Conservation (phyloP, 2,888 invertebrate species). For the Balanococcus diminutus region DNA sequence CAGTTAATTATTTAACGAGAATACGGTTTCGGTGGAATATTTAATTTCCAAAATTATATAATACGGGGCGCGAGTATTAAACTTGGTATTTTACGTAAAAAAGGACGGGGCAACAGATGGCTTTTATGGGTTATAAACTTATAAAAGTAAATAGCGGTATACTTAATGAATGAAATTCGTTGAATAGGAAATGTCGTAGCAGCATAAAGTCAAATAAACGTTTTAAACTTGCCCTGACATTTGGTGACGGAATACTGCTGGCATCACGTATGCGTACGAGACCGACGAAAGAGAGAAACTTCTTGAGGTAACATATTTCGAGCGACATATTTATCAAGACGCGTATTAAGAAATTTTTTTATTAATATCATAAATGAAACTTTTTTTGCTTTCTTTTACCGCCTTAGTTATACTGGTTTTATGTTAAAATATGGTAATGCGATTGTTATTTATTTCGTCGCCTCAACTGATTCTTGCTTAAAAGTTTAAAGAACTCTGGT, state of each 20-base stretch:
- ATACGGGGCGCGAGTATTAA: not conserved
- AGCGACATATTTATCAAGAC: slow-evolving; percentile 16
- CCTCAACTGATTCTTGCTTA: slow-evolving; percentile 37
- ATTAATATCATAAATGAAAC: slow-evolving; percentile 41
- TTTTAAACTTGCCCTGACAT: not conserved
- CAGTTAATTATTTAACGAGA: not conserved
- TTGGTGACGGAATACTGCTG: not conserved
- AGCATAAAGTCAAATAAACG: not conserved
- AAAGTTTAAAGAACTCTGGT: slow-evolving; percentile 12
- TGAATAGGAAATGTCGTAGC: not conserved
- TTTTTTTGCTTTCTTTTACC: not conserved
- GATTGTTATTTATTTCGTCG: slow-evolving; percentile 41
- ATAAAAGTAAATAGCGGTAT: slow-evolving; percentile 8
- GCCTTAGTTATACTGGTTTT: not conserved
- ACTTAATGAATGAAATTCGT: not conserved
- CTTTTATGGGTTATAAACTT: not conserved
- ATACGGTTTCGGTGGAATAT: not conserved
- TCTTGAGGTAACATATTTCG: not conserved
- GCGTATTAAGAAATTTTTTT: slow-evolving; percentile 4
- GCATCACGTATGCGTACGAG: not conserved
- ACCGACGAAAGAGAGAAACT: not conserved
- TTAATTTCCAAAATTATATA: slow-evolving; percentile 10
- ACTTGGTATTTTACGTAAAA: not conserved
- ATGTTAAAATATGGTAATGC: slow-evolving; percentile 35
- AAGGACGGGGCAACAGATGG: not conserved